A percentile compares a stretch with the other conserved stretches of the same genome.
Conservation (phyloP, 2,113 vertebrate species). For the Hypomesus transpacificus region DNA sequence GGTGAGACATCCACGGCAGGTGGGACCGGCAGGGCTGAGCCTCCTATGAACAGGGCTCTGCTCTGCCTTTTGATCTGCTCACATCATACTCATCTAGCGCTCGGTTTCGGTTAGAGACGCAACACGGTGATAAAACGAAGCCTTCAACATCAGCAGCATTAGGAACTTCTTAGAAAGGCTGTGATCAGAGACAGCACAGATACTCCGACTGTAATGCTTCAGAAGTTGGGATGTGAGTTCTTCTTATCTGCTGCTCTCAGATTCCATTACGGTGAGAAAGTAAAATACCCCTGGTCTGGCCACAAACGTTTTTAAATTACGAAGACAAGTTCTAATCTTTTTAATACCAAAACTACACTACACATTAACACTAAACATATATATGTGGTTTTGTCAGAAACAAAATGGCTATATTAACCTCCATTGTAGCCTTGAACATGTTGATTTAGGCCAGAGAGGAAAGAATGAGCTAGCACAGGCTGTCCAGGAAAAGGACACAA, state of each 20-base stretch:
- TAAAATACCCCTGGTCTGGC: no score
- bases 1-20: conserved; percentile 41
- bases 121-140: conserved; percentile 53
- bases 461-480: neutral
- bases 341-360: no score
- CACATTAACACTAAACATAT: neutral
- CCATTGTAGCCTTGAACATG: neutral
- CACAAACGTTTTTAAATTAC: no score
- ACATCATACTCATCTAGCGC: conserved; percentile 52
- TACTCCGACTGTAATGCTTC: neutral
- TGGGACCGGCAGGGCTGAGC: conserved; percentile 43
- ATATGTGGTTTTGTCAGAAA: neutral
- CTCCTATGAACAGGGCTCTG: conserved; percentile 31
- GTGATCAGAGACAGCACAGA: neutral
- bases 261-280: no score
- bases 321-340: no score
- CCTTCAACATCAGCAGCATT: conserved; percentile 2
- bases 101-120: conserved; percentile 55
- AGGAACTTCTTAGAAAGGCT: neutral
- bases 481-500: neutral
- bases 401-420: neutral
- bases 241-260: no score
- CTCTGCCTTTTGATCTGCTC: conserved; percentile 52
- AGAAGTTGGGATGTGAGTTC: neutral
- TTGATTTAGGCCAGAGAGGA: neutral